Conservation (phyloP, 2,113 vertebrate species). For the Aviceda subcristata region DNA sequence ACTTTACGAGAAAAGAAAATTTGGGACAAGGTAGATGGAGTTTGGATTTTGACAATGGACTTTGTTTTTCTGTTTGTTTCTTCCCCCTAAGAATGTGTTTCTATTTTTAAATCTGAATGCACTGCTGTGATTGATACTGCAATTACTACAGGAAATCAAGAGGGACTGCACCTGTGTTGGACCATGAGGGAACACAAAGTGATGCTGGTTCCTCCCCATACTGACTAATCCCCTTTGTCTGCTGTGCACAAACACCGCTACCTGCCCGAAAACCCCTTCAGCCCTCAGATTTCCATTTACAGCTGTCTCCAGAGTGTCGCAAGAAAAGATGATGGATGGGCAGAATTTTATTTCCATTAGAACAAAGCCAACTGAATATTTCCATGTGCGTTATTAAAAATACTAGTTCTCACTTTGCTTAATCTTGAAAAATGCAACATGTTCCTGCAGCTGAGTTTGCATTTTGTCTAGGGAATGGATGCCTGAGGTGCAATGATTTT, state of each 20-base stretch:
- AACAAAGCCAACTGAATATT: slow-evolving; percentile 4
- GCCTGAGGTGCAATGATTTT: not conserved
- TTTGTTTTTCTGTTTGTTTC: slow-evolving; percentile 2
- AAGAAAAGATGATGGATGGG: slow-evolving; percentile 34
- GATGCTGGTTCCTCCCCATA: not conserved
- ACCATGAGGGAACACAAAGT: not conserved
- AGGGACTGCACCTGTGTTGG: slow-evolving; percentile 30
- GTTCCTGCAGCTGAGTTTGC: slow-evolving; percentile 32
- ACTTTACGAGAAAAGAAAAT: not conserved
- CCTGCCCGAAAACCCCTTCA: not conserved
- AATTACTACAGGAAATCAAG: slow-evolving; percentile 14
- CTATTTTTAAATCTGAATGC: not conserved
- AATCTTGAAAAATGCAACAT: slow-evolving; percentile 21
- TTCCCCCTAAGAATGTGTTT: not conserved
- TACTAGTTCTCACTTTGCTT: not conserved
- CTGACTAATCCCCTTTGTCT: not conserved
- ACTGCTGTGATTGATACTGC: not conserved
- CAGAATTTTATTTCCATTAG: slow-evolving; percentile 25
- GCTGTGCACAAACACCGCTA: not conserved
- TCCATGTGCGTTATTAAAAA: slow-evolving; percentile 43
- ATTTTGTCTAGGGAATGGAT: not conserved
- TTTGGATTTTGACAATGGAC: not conserved
- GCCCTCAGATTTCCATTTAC: not conserved
- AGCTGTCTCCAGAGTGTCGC: not conserved
- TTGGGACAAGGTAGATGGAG: not conserved